A percentile compares a stretch with the other conserved stretches of the same genome.
Evolutionary conservation across 30 jellyfish, hydroid and myxozoan species (phyloP).

Genomic region (Phacellophora camtschatica): DNA sequence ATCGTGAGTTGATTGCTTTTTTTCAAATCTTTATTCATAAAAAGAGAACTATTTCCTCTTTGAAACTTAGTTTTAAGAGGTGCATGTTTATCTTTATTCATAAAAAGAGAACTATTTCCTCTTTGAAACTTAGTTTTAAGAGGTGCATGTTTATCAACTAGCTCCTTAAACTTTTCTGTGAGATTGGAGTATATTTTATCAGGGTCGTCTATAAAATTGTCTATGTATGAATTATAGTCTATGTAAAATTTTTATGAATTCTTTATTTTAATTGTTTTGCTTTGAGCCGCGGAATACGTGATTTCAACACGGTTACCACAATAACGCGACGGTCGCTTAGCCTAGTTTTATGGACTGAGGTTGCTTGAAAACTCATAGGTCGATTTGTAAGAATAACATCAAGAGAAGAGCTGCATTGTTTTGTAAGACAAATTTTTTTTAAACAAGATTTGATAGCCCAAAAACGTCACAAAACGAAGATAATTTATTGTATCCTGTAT

Average conservation of each 20-base stretch:
- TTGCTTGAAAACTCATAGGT: background rate
- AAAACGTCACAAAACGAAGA: conserved; percentile 22
- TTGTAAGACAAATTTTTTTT: conserved; percentile 3
- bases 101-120: conserved; percentile 32
- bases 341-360: conserved; percentile 5
- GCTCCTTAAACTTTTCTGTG: background rate
- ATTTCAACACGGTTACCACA: background rate
- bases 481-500: conserved; percentile 11
- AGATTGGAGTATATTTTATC: background rate
- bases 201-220: background rate
- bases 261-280: conserved; percentile 7
- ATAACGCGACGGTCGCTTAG: conserved; percentile 16
- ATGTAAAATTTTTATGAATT: background rate
- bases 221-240: background rate
- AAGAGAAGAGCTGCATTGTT: background rate
- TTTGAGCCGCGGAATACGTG: conserved; percentile 20
- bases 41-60: no score
- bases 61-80: no score
- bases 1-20: conserved; percentile 21
- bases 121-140: background rate
- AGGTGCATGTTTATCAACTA: conserved; percentile 35
- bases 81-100: no score
- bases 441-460: conserved; percentile 17
- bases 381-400: conserved; percentile 12
- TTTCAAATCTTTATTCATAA: background rate